Base-by-base conservation (phyloP, 2,797 vertebrate genomes). In the Microcaecilia unicolor region DNA sequence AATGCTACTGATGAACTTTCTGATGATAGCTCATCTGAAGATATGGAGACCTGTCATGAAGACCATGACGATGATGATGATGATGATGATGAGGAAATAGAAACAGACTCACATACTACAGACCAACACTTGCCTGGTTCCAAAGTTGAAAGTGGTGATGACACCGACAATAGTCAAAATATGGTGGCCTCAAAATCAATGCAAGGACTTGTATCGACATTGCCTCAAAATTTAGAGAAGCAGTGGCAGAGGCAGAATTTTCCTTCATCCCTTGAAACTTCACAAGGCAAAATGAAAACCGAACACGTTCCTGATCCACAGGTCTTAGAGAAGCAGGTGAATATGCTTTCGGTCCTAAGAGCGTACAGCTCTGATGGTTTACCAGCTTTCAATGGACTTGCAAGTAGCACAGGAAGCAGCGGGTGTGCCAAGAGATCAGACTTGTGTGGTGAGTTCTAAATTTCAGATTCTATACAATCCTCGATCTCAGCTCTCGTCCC, bases 401-500 rank as follows among this genome's bases (percentile, higher is more conserved):
- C 89, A 46, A 80, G 82, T 51, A 85, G 81, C 72, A 76, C 84
- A 74, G 82, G 74, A 50, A 78, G 69, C 46, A 83, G 74, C 45
- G 85, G 88, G 71, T 88, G 80, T 83, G 84, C 91, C 86, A 99
- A 98, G 87, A 91, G 93, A 87, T 83, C 86, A 63, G 95, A 99
- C 70, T 84, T 87, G 82, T 85, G 92, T 78, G 92, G 95, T 99
- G 84, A 96, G 95, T 95, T 80, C 67, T n/a, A n/a, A n/a, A n/a
- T n/a, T n/a, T n/a, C n/a, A n/a, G n/a, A n/a, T n/a, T n/a, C n/a
- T n/a, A n/a, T n/a, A n/a, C n/a, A n/a, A n/a, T n/a, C n/a, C n/a
- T n/a, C n/a, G n/a, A n/a, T n/a, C n/a, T n/a, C n/a, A n/a, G n/a
- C n/a, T n/a, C n/a, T n/a, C n/a, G n/a, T n/a, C n/a, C n/a, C n/a